These are phyloP conservation scores for Harpalus rubripes DNA, from an alignment of 2,888 invertebrate genomes.

Conservation along the genomic window DNA sequence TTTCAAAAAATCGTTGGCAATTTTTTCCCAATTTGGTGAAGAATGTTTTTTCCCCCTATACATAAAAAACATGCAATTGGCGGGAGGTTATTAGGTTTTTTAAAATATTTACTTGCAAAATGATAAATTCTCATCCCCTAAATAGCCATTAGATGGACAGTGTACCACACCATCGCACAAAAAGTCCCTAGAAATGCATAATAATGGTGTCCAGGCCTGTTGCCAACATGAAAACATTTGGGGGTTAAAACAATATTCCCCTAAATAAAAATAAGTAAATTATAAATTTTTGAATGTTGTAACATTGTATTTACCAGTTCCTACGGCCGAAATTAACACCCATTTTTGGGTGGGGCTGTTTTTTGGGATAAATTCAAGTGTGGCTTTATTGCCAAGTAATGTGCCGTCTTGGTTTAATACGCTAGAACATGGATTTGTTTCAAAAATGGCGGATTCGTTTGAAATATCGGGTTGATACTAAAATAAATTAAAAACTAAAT, in stretches of 20 bases:
- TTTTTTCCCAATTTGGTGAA: conserved; percentile 71
- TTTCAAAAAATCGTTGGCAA: conserved; percentile 72
- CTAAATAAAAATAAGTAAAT: conserved; percentile 40
- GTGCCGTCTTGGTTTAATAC: conserved; percentile 72
- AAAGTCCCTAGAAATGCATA: conserved; percentile 84
- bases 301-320: conserved; percentile 71
- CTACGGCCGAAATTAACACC: conserved; percentile 73
- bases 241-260: conserved; percentile 61
- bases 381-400: conserved; percentile 72
- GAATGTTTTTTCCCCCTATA: conserved; percentile 17
- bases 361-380: conserved; percentile 9
- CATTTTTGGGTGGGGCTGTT: conserved; percentile 58
- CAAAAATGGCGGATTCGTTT: conserved; percentile 72
- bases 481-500: neutral
- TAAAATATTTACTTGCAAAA: conserved; percentile 73
- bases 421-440: conserved; percentile 73
- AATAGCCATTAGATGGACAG: conserved; percentile 82
- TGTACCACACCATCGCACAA: conserved; percentile 84
- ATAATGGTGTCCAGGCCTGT: conserved; percentile 74
- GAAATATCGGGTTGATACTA: conserved; percentile 72
- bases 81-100: no score
- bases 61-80: no score
- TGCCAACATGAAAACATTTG: conserved; percentile 74
- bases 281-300: neutral
- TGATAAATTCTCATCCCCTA: conserved; percentile 74